Percentiles rank a stretch among this genome's conserved stretches.
These are phyloP conservation scores for Lysiphlebus fabarum DNA, from an alignment of 1,140 invertebrate species.

Conservation along the genomic window DNA sequence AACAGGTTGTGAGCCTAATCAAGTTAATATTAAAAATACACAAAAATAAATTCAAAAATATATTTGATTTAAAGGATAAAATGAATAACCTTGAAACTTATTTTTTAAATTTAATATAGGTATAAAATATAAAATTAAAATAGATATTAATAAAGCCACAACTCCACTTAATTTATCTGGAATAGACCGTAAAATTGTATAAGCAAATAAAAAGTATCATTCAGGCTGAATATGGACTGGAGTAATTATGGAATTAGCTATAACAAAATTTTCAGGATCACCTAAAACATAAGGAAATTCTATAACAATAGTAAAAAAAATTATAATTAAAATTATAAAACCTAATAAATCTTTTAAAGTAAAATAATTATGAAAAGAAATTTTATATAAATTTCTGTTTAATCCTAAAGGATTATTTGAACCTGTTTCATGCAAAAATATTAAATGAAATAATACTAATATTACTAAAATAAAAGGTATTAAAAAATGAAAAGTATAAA, in stretches of 20 bases:
- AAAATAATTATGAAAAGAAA: slow-evolving; percentile 61
- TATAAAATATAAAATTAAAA: slow-evolving; percentile 62
- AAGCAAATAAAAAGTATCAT: slow-evolving; percentile 76
- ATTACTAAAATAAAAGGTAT: slow-evolving; percentile 64
- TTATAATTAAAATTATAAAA: slow-evolving; percentile 53
- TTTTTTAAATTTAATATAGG: slow-evolving; percentile 46
- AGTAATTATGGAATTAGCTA: slow-evolving; percentile 66
- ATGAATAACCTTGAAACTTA: slow-evolving; percentile 50
- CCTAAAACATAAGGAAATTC: slow-evolving; percentile 57
- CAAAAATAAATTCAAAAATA: slow-evolving; percentile 58
- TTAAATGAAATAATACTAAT: slow-evolving; percentile 61
- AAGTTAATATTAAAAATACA: slow-evolving; percentile 60
- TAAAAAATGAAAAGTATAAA: slow-evolving; percentile 70
- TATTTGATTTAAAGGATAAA: slow-evolving; percentile 54
- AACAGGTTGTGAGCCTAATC: slow-evolving; percentile 62
- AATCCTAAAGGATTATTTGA: slow-evolving; percentile 62
- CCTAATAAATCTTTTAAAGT: slow-evolving; percentile 60
- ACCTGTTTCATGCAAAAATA: slow-evolving; percentile 62
- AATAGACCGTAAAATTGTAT: slow-evolving; percentile 70
- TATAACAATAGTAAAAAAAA: slow-evolving; percentile 36
- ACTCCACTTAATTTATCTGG: slow-evolving; percentile 73
- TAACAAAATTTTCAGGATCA: slow-evolving; percentile 66
- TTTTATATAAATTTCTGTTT: slow-evolving; percentile 62
- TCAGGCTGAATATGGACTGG: slow-evolving; percentile 72
- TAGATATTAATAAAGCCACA: slow-evolving; percentile 62